Evolutionary conservation across 2,113 vertebrate species (phyloP), one percentile per base, ranked within the genome.

Genomic region (Thunnus maccoyii): DNA sequence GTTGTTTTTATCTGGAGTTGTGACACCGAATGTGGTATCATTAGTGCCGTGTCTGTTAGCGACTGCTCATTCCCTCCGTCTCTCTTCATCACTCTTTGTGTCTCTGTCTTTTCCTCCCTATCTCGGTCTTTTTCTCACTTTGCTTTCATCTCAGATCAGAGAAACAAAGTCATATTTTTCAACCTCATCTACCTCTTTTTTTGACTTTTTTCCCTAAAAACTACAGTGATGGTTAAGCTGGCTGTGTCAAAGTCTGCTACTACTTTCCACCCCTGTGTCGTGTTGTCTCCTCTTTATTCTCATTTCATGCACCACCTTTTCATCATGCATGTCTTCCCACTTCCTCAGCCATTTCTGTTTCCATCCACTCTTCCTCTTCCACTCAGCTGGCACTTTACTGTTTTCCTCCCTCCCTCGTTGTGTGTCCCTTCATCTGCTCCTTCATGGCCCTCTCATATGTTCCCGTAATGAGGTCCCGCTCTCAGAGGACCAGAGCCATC

Each of bases 131-230:
- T 77, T 61, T 12, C 50, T 60, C 16, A 36, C 64, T 72, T 64
- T 41, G 66, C 81, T 90, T 93, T 91, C 76, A 88, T 89, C 82
- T 73, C 54, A 78, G 48, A 80, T 83, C 89, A 84, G 62, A 83
- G 50, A 52, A 73, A 72, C 30, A 54, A 80, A 84, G 73, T 76
- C 51, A n/a, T 46, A 73, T 17, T 69, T 85, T 86, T 82, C 47
- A 78, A 87, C 25, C 47, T 55, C 66, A 70, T 85, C 51, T 60
- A 64, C 48, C 11, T 22, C 52, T 78, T 82, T 79, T 67, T 68
- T 62, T 13, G 74, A 18, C 4, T 30, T 50, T 56, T 52, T 18
- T 0, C 15, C 18, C 36, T 41, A 67, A 17, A 55, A 27, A 16
- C 12, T 20, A 2, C 41, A n/a, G 10, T 63, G 67, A 66, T 6